Base-by-base conservation (phyloP, 1,140 invertebrate genomes). In the Hypothenemus hampei region DNA sequence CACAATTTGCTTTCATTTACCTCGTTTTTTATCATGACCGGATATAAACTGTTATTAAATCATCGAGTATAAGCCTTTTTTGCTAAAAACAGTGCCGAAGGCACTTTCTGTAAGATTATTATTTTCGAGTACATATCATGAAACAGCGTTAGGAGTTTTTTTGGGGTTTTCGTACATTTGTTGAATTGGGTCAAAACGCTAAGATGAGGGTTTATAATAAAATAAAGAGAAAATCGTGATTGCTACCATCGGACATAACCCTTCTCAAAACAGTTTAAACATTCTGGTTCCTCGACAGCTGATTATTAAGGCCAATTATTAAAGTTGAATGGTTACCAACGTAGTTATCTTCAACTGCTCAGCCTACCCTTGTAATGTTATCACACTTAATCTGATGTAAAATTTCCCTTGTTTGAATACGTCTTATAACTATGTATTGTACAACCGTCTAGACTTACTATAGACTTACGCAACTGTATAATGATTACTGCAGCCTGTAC, bases 241-340 rank as follows among this genome's bases (percentile, higher is more conserved):
- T 7, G 6, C n/a, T 29, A 29, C 26, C 10, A 8, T 11, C 13
- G 11, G 40, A 45, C 23, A 29, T 18, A 45, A 45, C 43, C 43
- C 43, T 26, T 45, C 43, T 45, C 43, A 45, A 45, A 45, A 20
- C 15, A 6, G 13, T 45, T 24, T 16, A 18, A 29, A 16, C 43
- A 16, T 13, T 11, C 26, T 45, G 43, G n/a, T 29, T 45, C 23
- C 23, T 19, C 18, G 43, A 45, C 43, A 45, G 43, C 43, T 45
- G 43, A 45, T 45, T 45, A 45, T 31, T 45, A 45, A 16, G 43
- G 43, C 43, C 43, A 45, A 31, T 45, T 45, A 45, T 45, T 45
- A 45, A 45, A 45, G 43, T 31, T 45, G 43, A 45, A 45, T 19
- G 43, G 43, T 20, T 45, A 6, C 43, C 26, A 45, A 45, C 16